Base-by-base conservation (phyloP, 2,888 invertebrate species). In the Nezara viridula region DNA sequence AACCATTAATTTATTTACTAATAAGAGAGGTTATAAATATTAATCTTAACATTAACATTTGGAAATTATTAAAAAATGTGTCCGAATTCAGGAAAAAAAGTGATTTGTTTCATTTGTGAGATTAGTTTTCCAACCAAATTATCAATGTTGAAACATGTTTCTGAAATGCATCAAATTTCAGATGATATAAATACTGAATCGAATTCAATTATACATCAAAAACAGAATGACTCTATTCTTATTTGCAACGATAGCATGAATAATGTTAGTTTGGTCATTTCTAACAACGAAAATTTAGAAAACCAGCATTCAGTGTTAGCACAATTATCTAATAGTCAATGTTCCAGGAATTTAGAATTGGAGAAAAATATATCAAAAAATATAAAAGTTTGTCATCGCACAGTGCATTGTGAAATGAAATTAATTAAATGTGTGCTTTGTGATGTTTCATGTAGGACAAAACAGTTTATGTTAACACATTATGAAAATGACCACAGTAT, bases 401-500 rank as follows among this genome's bases (percentile, higher is more conserved):
- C 16, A 14, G 19, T 37, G 32, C 16, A 19, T 73, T 73, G 37
- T 73, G 66, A 73, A 32, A 37, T 19, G 6, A 73, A 32, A 73
- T 21, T 37, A 19, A 89, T 89, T 85, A 86, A 91, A 60, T 90
- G 90, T 89, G 77, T 90, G n/a, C 40, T 91, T 60, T 91, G 90
- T 88, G 85, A 90, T 81, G 89, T 89, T 7, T 81, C 32, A 19
- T 89, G 89, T 27, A 55, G 88, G 12, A 81, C 81, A 14, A 91
- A 91, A 52, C 90, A 81, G 44, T 90, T 89, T 40, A 89, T 91
- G 55, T 88, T 91, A 24, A 52, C 89, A 5, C 91, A 91, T 86
- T 91, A 91, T 89, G 85, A 91, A 32, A 88, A 66, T 27, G 88
- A 88, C 32, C 91, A 91, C 55, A 85, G 86, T 27, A 77, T 89